Base-by-base conservation (phyloP, 2,797 vertebrate species). In the Pseudochirops corinnae region DNA sequence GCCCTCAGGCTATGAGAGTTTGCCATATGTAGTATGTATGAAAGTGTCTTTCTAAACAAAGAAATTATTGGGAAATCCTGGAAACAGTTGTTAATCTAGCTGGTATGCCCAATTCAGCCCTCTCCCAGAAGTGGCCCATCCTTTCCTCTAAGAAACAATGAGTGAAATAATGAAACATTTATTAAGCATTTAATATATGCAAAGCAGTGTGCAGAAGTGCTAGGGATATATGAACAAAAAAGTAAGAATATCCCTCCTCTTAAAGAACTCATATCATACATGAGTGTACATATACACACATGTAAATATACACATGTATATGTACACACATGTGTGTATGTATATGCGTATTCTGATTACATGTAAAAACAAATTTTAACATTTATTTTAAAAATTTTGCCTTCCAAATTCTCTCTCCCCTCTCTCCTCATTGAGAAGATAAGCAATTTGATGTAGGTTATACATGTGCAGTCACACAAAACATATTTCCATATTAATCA, bases 1-100 rank as follows among this genome's bases (percentile, higher is more conserved):
- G 50, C 74, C 74, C 74, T 87, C 74, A 87, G 74, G 74, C 74
- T 87, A 87, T 87, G 39, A 87, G 46, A 87, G 74, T 87, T 87
- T 87, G 24, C 74, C 74, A 87, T 87, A 87, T 87, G 74, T 50
- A 87, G 74, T 87, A 87, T 46, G 74, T 50, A 87, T 87, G 74
- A 87, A 87, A 87, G 24, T 50, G 24, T 87, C 39, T 87, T 87
- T 87, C 74, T 87, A 87, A 87, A 87, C 74, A 87, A 87, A 87
- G 74, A 87, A 46, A 26, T 87, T 87, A 87, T 87, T 50, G 39
- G 74, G 39, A 39, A 87, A 87, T 87, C 39, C 74, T 87, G 74
- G 74, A 87, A 87, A 87, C 74, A 50, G 24, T 74, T 74, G 67
- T 74, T 39, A 74, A 74, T 16, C 67, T 74, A 39, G n/a, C 33